Base-by-base conservation (phyloP, 2,888 invertebrate genomes). In the Steinernema scapterisci region DNA sequence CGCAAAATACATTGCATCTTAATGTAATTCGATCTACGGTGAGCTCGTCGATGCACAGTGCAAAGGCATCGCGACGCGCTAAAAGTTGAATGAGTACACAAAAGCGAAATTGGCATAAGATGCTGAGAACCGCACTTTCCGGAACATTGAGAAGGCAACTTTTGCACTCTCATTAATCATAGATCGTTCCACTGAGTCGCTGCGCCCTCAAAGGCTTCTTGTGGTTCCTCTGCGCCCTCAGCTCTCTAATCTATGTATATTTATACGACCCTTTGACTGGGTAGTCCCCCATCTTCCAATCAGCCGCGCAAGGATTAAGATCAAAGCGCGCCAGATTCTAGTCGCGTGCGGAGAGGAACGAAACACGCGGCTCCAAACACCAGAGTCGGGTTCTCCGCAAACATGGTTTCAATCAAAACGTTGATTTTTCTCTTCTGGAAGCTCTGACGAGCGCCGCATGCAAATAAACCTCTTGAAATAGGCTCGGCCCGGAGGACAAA, bases 251-350 rank as follows among this genome's bases (percentile, higher is more conserved):
- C 63, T 63, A 31, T 63, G 63, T 63, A 63, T 63, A 63, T 63
- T 63, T 63, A 63, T 63, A 63, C 31, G 63, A 63, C 63, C 63
- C 63, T 63, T 63, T 63, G 63, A 63, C 63, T 63, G 27, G 63
- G 1, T 31, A 11, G 23, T 25, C 25, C 25, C 2, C 23, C 31
- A 16, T 48, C 63, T 31, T 63, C 52, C 11, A 63, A 63, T 63
- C 31, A 63, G 27, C 31, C 63, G 63, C 63, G 31, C 63, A 25
- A 38, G 63, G 63, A 25, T 63, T 63, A 63, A 63, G 63, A 63
- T 63, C 63, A 63, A 63, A 63, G 63, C 63, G 63, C 63, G 31
- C 31, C 63, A 63, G 63, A 63, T 63, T 27, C 38, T 9, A 38
- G 63, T 13, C 48, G 19, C 19, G 5, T 48, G 63, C 54, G 16